phyloP scores from a whole-genome alignment of 1,140 invertebrate species.

The Nasonia vitripennis region DNA sequence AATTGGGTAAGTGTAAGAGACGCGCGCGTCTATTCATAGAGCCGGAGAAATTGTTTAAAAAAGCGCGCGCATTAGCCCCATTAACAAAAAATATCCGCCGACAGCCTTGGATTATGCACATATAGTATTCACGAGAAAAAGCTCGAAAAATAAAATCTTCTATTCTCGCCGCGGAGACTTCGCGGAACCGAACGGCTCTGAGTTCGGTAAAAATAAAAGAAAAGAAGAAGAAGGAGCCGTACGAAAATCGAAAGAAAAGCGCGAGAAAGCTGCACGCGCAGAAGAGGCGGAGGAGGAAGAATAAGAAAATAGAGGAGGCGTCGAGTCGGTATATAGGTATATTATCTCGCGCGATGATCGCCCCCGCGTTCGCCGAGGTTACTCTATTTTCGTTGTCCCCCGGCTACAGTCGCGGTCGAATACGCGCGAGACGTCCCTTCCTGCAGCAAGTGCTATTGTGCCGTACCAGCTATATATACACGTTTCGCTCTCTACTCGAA shows the following conservation, averaged over 20 bases:
- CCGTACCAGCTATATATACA: not conserved
- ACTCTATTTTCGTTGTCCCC: slow-evolving; percentile 57
- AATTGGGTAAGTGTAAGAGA: not conserved
- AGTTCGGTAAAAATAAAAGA: not conserved
- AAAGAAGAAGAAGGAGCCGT: not conserved
- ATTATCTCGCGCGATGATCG: slow-evolving; percentile 45
- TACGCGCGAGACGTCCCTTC: not conserved
- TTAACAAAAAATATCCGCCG: not conserved
- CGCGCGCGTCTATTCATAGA: not conserved
- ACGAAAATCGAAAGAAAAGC: not conserved
- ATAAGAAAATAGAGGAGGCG: slow-evolving; percentile 14
- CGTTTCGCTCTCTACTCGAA: not conserved
- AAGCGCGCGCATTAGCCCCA: not conserved
- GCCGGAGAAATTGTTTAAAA: not conserved
- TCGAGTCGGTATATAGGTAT: not conserved
- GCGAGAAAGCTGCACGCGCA: not conserved
- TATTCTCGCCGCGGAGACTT: not conserved
- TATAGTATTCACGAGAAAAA: not conserved
- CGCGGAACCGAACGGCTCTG: not conserved
- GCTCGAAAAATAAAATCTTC: not conserved
- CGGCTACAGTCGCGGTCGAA: slow-evolving; percentile 25
- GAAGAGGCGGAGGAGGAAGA: not conserved
- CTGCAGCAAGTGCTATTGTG: not conserved
- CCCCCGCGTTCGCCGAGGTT: slow-evolving; percentile 56
- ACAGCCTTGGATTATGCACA: not conserved